phyloP scores from a whole-genome alignment of 2,113 vertebrate genomes.

The Abramis brama region DNA sequence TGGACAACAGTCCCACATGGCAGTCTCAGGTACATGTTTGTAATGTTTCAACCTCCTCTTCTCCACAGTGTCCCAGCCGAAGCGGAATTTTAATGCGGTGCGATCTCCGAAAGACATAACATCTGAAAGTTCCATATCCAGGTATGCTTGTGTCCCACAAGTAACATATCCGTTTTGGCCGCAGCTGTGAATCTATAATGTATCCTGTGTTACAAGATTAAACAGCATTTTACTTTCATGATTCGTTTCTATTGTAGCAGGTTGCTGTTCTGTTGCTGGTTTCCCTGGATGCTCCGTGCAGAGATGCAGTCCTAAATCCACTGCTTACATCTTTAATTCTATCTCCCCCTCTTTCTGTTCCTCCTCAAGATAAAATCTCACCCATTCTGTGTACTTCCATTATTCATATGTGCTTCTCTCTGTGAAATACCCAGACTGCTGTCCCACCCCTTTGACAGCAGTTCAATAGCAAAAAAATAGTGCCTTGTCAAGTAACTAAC shows the following conservation, averaged over 20 bases:
- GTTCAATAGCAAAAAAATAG: conserved; percentile 77
- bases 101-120: conserved; percentile 92
- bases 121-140: conserved; percentile 92
- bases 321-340: conserved; percentile 41
- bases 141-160: conserved; percentile 68
- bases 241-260: conserved; percentile 67
- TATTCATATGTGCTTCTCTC: conserved; percentile 54
- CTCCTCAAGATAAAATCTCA: conserved; percentile 18
- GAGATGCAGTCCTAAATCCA: conserved; percentile 90
- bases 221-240: not conserved
- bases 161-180: not conserved
- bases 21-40: not conserved
- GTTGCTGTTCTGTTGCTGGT: conserved; percentile 95
- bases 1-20: not conserved
- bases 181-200: not conserved
- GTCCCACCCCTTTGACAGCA: conserved; percentile 56
- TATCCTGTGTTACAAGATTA: not conserved
- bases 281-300: conserved; percentile 92
- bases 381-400: conserved; percentile 45
- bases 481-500: conserved; percentile 77
- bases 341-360: conserved; percentile 58
- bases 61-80: conserved; percentile 86
- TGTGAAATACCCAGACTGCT: conserved; percentile 50
- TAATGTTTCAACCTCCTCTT: conserved; percentile 34
- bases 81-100: conserved; percentile 86